Base-by-base conservation (phyloP, 2,888 invertebrate species). In the Heteropelma amictum region DNA sequence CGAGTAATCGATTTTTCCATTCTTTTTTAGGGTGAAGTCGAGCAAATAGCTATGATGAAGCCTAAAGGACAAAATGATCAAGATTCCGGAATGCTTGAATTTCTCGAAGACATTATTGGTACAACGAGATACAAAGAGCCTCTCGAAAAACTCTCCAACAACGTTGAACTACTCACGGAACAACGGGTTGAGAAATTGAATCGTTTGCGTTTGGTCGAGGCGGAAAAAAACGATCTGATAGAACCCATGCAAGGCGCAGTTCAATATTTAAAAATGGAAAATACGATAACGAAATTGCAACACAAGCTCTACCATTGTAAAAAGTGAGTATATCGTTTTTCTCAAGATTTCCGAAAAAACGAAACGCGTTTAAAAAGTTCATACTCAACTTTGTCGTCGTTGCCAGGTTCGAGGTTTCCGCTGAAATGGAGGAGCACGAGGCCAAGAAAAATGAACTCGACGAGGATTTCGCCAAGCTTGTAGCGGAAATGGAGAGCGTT, bases 11-110 rank as follows among this genome's bases (percentile, higher is more conserved):
- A 17, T 54, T 45, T 58, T 77, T 63, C 63, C 71, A n/a, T 79
- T 88, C 68, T 12, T 21, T 5, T 2, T 7, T 81, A 98, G 96
- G 99, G 99, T 47, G 99, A 99, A 92, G 99, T 99, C 0, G 99
- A 99, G 90, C 98, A 98, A 87, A 99, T 99, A 82, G 95, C 99
- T 0, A 94, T 99, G 95, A 99, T 99, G 99, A 99, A 98, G 88
- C 95, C 98, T 0, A 99, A 98, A 90, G 97, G 92, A 0, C 92
- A 91, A 76, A 93, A 90, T 0, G 97, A 96, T 83, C 93, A 95
- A 82, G 99, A 99, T 81, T 93, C 95, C 7, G 99, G 99, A 0
- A 97, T 99, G 97, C 90, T 99, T 64, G 99, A 99, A 89, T 99
- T 98, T 89, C 91, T 99, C 56, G 99, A 99, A 89, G 99, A 99